These are phyloP conservation scores for Drosophila sp. DNA, from an alignment of 1,140 invertebrate species.

Conservation along the genomic window DNA sequence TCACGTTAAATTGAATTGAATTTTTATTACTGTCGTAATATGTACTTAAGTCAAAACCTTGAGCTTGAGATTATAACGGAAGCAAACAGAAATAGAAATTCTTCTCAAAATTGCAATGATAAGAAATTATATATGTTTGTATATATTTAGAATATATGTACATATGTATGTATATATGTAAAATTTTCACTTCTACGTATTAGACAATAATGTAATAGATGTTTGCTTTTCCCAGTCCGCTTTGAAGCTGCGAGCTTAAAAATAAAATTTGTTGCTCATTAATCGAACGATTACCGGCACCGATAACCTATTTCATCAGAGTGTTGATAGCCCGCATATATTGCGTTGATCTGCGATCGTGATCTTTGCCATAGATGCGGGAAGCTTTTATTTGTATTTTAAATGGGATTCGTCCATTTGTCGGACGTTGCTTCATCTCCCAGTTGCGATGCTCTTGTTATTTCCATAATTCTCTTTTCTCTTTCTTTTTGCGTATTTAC, in stretches of 20 bases:
- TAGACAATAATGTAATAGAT: constrained; percentile 12
- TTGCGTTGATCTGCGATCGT: constrained; percentile 57
- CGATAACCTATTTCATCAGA: constrained; percentile 69
- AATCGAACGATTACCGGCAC: constrained; percentile 62
- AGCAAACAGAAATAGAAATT: constrained; percentile 14
- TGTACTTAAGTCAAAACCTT: neutral
- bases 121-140: neutral
- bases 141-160: neutral
- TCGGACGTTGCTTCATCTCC: constrained; percentile 62
- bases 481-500: constrained; percentile 51
- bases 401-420: constrained; percentile 55
- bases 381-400: constrained; percentile 63
- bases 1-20: too few species aligned
- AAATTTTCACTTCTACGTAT: neutral
- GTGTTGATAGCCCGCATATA: constrained; percentile 57
- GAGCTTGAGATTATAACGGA: constrained; percentile 3
- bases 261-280: constrained; percentile 58
- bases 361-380: constrained; percentile 72
- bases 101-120: neutral
- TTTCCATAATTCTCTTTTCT: constrained; percentile 7
- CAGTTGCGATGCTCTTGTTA: constrained; percentile 19
- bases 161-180: too few species aligned
- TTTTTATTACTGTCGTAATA: too few species aligned
- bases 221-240: neutral
- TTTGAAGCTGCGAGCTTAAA: constrained; percentile 14